Conservation (phyloP, 2,888 invertebrate species). For the Epinotia ramella region DNA sequence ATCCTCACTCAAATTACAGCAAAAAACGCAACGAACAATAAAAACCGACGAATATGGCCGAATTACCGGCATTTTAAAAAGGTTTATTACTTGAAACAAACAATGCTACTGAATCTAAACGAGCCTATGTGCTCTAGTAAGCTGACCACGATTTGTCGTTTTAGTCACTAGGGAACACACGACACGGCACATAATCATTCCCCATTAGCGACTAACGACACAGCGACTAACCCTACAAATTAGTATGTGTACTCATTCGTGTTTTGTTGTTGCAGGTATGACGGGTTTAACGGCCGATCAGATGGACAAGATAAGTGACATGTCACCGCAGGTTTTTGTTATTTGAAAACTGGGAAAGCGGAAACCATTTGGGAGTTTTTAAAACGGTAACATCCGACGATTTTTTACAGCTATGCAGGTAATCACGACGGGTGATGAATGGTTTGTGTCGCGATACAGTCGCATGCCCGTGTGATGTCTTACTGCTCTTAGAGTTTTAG, state of each 20-base stretch:
- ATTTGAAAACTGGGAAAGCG: not conserved
- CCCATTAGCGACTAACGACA: constrained; percentile 47
- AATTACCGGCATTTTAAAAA: constrained; percentile 42
- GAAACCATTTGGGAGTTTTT: no score
- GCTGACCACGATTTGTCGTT: not conserved
- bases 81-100: constrained; percentile 49
- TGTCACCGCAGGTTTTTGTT: not conserved
- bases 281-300: constrained; percentile 10
- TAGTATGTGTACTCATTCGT: constrained; percentile 33
- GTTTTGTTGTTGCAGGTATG: constrained; percentile 44
- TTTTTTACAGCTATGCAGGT: no score
- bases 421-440: no score
- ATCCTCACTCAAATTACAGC: constrained; percentile 21
- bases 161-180: constrained; percentile 15
- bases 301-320: constrained; percentile 26
- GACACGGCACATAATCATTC: constrained; percentile 49
- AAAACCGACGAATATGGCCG: constrained; percentile 35
- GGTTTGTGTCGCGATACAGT: no score
- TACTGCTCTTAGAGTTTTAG: no score
- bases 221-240: constrained; percentile 46
- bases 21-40: constrained; percentile 27
- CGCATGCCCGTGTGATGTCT: no score
- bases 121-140: not conserved
- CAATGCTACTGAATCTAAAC: constrained; percentile 17
- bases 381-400: no score